Evolutionary conservation across 2,797 vertebrate species (phyloP).

Genomic region (Simalia tracyae): DNA sequence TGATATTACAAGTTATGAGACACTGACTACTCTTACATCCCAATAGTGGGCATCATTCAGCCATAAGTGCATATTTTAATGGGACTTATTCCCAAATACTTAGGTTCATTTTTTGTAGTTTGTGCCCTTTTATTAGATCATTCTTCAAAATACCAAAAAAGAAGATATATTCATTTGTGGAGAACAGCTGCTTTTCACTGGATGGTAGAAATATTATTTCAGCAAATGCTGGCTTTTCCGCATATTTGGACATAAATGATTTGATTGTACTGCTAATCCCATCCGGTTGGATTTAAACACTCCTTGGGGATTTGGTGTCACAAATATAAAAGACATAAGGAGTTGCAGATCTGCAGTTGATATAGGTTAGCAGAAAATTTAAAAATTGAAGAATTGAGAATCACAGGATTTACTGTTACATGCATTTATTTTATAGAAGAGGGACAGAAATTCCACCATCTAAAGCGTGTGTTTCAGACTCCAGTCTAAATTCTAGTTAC

Average conservation of each 20-base stretch:
- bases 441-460: background rate
- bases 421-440: background rate
- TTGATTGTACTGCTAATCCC: conserved; percentile 37
- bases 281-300: background rate
- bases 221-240: conserved; percentile 30
- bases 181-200: conserved; percentile 9
- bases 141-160: conserved; percentile 2
- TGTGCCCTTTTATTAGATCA: conserved; percentile 1
- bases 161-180: background rate
- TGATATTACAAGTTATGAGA: background rate
- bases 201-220: conserved; percentile 14
- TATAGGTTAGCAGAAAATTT: conserved; percentile 17
- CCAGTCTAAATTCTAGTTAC: background rate
- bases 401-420: background rate
- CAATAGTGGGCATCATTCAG: background rate
- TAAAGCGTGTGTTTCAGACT: conserved; percentile 14
- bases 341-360: conserved; percentile 21
- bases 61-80: conserved; percentile 11
- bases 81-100: background rate
- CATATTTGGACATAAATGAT: conserved; percentile 13
- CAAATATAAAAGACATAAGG: conserved; percentile 24
- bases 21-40: background rate
- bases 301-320: background rate
- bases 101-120: background rate
- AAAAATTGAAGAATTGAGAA: conserved; percentile 4